phyloP scores from a whole-genome alignment of 64 coral and sea anemone species.

The Porites lutea region DNA sequence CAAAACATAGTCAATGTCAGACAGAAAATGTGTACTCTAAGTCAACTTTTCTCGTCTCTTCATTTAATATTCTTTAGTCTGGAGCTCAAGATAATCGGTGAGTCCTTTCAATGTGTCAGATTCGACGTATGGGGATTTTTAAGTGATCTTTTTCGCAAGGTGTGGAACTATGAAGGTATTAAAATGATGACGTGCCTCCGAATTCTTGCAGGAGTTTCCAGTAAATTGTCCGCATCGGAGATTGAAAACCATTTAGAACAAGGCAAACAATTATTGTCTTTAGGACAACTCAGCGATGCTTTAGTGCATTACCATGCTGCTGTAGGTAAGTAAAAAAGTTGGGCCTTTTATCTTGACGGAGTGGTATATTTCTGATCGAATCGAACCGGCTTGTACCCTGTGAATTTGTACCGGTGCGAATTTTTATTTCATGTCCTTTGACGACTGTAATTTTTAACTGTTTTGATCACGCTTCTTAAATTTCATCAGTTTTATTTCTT shows the following conservation, averaged over 20 bases:
- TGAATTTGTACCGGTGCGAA: background rate
- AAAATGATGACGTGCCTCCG: constrained; percentile 10
- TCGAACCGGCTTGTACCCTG: background rate
- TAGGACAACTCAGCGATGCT: constrained; percentile 94
- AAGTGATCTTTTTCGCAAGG: background rate
- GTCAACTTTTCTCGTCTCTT: constrained; percentile 34
- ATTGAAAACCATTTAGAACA: constrained; percentile 90
- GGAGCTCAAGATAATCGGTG: constrained; percentile 46
- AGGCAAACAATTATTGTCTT: constrained; percentile 87
- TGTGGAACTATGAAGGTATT: too few relatives aligned
- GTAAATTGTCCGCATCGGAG: constrained; percentile 77
- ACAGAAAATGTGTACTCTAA: constrained; percentile 40
- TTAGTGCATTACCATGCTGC: constrained; percentile 97
- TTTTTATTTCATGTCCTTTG: background rate
- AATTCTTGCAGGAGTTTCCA: constrained; percentile 53
- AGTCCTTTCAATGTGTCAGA: background rate
- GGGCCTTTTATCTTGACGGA: background rate
- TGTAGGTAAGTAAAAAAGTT: constrained; percentile 76
- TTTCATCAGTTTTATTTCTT: background rate
- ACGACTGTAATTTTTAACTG: background rate
- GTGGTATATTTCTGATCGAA: background rate
- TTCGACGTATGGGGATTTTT: background rate
- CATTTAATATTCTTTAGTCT: constrained; percentile 32
- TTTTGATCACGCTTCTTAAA: background rate
- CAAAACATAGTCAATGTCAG: constrained; percentile 6